These are phyloP conservation scores for Nematopogon swammerdamellus DNA, from an alignment of 2,888 invertebrate genomes.

Conservation along the genomic window DNA sequence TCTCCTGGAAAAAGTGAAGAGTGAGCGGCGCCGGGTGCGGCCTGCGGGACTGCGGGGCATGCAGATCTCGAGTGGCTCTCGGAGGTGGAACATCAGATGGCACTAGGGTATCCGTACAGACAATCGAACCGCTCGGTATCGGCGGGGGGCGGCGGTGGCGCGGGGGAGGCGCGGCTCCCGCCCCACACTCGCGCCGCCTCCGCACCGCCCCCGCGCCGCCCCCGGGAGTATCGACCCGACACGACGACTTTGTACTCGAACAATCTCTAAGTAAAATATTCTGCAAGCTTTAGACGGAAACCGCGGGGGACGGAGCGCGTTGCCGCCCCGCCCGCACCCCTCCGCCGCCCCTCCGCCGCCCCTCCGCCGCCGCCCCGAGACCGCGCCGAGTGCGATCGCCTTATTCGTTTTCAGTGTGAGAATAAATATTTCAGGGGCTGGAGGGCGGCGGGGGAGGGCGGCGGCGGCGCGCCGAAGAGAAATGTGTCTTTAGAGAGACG, in stretches of 20 bases:
- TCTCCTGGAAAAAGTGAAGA: background rate
- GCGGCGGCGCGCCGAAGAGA: too few species aligned
- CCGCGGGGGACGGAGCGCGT: slow-evolving; percentile 25
- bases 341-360: slow-evolving; percentile 16
- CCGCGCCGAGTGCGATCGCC: slow-evolving; percentile 22
- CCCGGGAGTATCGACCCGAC: slow-evolving; percentile 49
- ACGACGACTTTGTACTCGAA: slow-evolving; percentile 36
- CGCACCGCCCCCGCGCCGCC: slow-evolving; percentile 22
- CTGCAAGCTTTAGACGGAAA: background rate
- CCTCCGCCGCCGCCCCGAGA: too few species aligned
- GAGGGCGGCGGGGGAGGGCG: background rate
- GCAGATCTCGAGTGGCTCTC: slow-evolving; percentile 57
- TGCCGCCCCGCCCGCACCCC: slow-evolving; percentile 30
- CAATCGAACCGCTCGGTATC: slow-evolving; percentile 38
- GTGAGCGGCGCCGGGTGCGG: slow-evolving; percentile 47
- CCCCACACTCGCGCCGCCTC: slow-evolving; percentile 1
- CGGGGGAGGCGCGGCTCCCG: slow-evolving; percentile 34
- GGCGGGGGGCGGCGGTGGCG: slow-evolving; percentile 24
- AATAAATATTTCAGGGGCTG: slow-evolving; percentile 58
- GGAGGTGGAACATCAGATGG: slow-evolving; percentile 48
- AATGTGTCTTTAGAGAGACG: background rate
- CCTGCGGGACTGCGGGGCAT: slow-evolving; percentile 57
- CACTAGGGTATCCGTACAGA: slow-evolving; percentile 56
- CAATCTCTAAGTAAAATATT: slow-evolving; percentile 57
- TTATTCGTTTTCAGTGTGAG: slow-evolving; percentile 48